Evolutionary conservation across 1,140 invertebrate genomes (phyloP).

Genomic region (Drosophila arizonae): DNA sequence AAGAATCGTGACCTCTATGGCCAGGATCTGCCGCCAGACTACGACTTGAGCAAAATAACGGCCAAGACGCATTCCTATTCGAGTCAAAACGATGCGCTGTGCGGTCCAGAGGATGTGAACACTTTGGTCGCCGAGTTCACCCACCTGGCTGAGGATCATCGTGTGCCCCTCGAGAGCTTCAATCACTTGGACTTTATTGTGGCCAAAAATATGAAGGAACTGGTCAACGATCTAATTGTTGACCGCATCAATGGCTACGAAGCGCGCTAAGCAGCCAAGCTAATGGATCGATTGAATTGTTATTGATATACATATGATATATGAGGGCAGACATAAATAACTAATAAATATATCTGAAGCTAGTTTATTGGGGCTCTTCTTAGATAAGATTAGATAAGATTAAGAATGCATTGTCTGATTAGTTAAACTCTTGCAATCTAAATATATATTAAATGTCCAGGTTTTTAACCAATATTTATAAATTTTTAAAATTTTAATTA

Average conservation of each 20-base stretch:
- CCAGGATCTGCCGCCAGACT: constrained; percentile 83
- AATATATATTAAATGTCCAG: no score
- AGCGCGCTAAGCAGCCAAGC: constrained; percentile 1
- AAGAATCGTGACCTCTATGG: constrained; percentile 83
- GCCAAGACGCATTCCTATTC: constrained; percentile 86
- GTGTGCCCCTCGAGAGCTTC: constrained; percentile 85
- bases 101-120: constrained; percentile 85
- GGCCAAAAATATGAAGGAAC: constrained; percentile 85
- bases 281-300: constrained; percentile 18
- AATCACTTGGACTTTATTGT: constrained; percentile 89
- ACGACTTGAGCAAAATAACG: constrained; percentile 85
- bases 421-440: no score
- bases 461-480: no score
- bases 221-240: constrained; percentile 84
- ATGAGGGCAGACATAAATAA: neutral
- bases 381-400: constrained; percentile 16
- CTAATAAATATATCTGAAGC: neutral
- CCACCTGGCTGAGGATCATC: constrained; percentile 59
- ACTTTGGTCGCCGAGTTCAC: constrained; percentile 47
- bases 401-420: neutral
- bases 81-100: constrained; percentile 85
- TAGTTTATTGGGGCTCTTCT: neutral
- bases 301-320: neutral
- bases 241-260: constrained; percentile 60
- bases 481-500: no score